Percentiles rank a stretch among this genome's conserved stretches.
These are phyloP conservation scores for Coelinius sp. DNA, from an alignment of 2,888 invertebrate species.

Conservation along the genomic window DNA sequence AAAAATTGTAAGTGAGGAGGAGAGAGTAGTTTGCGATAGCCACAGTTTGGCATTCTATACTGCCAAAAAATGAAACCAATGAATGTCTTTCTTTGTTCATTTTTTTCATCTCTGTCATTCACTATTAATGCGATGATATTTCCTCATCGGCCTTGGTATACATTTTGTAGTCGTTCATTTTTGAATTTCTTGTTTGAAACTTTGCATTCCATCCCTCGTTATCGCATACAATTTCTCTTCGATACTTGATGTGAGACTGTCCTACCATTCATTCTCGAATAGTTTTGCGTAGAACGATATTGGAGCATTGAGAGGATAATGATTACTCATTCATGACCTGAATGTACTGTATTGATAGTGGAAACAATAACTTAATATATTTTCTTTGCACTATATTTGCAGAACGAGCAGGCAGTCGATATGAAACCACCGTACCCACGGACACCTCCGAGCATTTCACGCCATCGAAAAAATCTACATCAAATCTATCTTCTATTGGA, in stretches of 20 bases:
- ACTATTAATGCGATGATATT: background rate
- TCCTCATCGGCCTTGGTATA: too few species aligned
- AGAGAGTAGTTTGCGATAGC: background rate
- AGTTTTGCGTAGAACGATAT: too few species aligned
- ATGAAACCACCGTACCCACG: constrained; percentile 70
- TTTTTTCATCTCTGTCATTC: background rate
- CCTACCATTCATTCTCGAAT: too few species aligned
- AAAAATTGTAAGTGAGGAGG: constrained; percentile 23
- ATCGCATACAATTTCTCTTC: too few species aligned
- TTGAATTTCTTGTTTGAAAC: too few species aligned
- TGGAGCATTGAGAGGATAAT: too few species aligned
- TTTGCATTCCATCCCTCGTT: too few species aligned
- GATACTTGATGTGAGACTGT: too few species aligned
- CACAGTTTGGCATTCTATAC: background rate
- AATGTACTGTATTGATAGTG: background rate
- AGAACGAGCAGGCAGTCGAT: constrained; percentile 73
- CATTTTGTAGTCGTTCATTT: too few species aligned
- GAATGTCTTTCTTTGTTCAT: background rate
- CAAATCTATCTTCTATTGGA: constrained; percentile 54
- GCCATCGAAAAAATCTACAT: constrained; percentile 46
- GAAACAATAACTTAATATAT: background rate
- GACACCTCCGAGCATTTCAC: constrained; percentile 56
- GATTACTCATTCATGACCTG: background rate
- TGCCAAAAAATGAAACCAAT: background rate
- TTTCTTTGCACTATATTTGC: constrained; percentile 56